Evolutionary conservation across 2,797 vertebrate genomes (phyloP), one percentile per base, ranked within the genome.

Genomic region (Poecilia gillii): DNA sequence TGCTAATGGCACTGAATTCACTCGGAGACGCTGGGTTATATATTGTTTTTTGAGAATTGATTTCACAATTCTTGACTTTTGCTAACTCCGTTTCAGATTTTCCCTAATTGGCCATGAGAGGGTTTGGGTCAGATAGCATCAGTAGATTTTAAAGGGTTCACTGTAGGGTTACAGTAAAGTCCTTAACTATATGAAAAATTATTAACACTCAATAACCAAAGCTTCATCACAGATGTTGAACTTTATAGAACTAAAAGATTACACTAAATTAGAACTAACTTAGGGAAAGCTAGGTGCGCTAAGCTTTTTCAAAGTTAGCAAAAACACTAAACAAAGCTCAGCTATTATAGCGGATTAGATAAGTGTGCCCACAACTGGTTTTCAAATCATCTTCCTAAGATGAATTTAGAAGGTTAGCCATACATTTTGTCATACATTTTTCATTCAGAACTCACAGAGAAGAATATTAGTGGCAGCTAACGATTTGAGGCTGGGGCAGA

Each of bases 1-100:
- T 33, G 46, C 62, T 78, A 78, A 87, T 82, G 41, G 23, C 20
- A 45, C 23, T 70, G 66, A 45, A n/a, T 71, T 14, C 41, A 68
- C 11, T 68, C 18, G 43, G 9, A 71, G 39, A 9, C 41, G n/a
- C 11, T 25, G 9, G 12, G 25, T 45, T 71, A 4, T n/a, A 71
- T 45, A 28, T 16, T 1, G 39, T 81, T 53, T 76, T 81, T 53
- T 74, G 14, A 75, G 49, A 51, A n/a, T 4, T 55, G 8, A n/a
- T 55, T 55, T n/a, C 25, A 12, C 25, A n/a, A 9, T n/a, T 55
- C 23, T 55, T 55, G 53, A n/a, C 23, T 55, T 25, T 55, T 55
- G 23, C 8, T 55, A 55, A 55, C 51, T n/a, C 53, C 0, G 25
- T 55, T 55, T 9, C 25, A 25, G 53, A n/a, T 55, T 55, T n/a